Evolutionary conservation across 1,140 invertebrate species (phyloP).

Genomic region (Heliconius hewitsoni): DNA sequence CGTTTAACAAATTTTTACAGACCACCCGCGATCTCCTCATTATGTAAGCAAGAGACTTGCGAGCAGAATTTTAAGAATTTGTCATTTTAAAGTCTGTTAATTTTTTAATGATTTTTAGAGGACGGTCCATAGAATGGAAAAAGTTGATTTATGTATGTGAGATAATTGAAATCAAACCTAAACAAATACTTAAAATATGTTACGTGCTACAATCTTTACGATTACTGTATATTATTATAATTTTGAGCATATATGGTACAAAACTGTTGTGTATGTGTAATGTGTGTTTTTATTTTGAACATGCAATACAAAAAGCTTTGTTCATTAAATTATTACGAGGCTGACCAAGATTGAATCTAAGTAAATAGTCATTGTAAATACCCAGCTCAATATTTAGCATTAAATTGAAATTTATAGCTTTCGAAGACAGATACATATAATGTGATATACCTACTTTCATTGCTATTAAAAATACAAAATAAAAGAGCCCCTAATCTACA

Average conservation of each 20-base stretch:
- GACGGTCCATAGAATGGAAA: conserved; percentile 1
- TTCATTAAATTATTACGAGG: neutral
- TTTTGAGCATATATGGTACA: too few species aligned
- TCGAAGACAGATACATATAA: too few species aligned
- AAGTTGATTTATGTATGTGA: neutral
- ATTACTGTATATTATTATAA: too few species aligned
- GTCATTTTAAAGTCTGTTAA: conserved; percentile 38
- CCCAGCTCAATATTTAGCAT: too few species aligned
- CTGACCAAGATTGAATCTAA: neutral
- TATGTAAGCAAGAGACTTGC: conserved; percentile 33
- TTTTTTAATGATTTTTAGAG: conserved; percentile 36
- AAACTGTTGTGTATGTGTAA: neutral
- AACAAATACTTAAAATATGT: too few species aligned
- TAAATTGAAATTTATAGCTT: too few species aligned
- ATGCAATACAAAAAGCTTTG: neutral
- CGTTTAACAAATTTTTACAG: conserved; percentile 36
- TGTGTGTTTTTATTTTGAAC: neutral
- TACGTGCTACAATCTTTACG: too few species aligned
- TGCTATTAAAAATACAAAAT: too few species aligned
- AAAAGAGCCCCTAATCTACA: too few species aligned
- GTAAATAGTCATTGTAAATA: too few species aligned
- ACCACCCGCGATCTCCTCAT: conserved; percentile 40
- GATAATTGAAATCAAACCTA: too few species aligned
- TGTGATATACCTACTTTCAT: too few species aligned
- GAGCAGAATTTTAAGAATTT: conserved; percentile 36